Evolutionary conservation across 2,888 invertebrate genomes (phyloP).

Genomic region (Eupelmus urozonus): DNA sequence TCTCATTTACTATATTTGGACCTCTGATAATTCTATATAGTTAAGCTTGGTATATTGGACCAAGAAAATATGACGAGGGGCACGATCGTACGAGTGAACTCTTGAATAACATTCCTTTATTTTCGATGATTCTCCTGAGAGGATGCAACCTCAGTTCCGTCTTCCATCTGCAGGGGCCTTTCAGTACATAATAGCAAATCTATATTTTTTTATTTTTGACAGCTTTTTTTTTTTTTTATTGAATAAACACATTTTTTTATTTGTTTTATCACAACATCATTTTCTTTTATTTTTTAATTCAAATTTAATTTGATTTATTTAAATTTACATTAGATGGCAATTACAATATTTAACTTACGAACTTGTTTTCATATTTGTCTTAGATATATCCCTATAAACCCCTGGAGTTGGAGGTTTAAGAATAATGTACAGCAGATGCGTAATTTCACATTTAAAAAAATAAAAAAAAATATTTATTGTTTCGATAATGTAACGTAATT

Average conservation of each 20-base stretch:
- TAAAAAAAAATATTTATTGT: conserved; percentile 52
- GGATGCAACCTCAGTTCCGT: conserved; percentile 43
- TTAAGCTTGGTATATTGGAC: conserved; percentile 56
- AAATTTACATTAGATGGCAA: background rate
- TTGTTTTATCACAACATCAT: conserved; percentile 11
- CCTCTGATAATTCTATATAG: conserved; percentile 46
- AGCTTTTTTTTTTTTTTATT: conserved; percentile 13
- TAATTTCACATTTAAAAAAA: conserved; percentile 44
- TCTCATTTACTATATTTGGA: conserved; percentile 55
- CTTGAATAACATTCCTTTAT: conserved; percentile 57
- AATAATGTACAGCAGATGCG: conserved; percentile 49
- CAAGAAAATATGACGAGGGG: conserved; percentile 45
- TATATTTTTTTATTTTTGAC: conserved; percentile 32
- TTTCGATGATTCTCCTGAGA: conserved; percentile 52
- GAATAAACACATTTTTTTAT: conserved; percentile 11
- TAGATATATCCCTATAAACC: conserved; percentile 31
- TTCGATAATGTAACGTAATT: conserved; percentile 55
- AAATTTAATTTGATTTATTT: background rate
- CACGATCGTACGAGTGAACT: conserved; percentile 54
- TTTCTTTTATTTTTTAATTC: conserved; percentile 7
- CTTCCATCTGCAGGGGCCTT: conserved; percentile 56
- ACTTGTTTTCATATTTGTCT: conserved; percentile 12
- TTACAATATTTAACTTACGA: background rate
- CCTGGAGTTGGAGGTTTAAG: conserved; percentile 53
- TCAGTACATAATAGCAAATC: conserved; percentile 31